A percentile compares a stretch with the other conserved stretches of the same genome.
Conservation (phyloP, 2,113 vertebrate genomes). For the Melospiza melodia region DNA sequence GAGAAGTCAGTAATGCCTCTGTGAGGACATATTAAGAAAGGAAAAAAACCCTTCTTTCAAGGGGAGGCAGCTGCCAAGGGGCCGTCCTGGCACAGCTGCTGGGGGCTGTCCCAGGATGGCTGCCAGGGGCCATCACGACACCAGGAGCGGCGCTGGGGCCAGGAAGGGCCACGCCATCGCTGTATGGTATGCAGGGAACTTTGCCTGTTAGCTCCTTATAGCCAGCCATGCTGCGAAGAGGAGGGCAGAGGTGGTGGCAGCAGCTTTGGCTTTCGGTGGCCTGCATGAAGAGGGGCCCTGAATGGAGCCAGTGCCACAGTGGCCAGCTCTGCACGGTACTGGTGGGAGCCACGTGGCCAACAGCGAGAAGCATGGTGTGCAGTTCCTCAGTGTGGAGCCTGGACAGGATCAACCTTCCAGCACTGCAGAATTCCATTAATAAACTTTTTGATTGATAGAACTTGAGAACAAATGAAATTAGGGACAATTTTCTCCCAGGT, state of each 20-base stretch:
- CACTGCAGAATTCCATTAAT: not conserved
- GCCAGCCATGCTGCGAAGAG: not conserved
- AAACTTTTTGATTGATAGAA: not conserved
- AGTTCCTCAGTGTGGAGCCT: fast-evolving
- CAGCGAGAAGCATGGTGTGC: too few species aligned
- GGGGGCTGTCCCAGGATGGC: not conserved
- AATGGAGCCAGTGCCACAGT: fast-evolving
- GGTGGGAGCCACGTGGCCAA: fast-evolving
- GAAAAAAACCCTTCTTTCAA: fast-evolving
- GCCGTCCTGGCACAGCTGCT: fast-evolving
- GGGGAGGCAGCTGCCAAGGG: fast-evolving
- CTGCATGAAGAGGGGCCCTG: not conserved
- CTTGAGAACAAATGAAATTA: not conserved
- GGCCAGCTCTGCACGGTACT: fast-evolving
- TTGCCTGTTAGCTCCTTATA: not conserved
- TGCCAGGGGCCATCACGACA: not conserved
- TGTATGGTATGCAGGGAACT: not conserved
- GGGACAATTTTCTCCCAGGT: fast-evolving
- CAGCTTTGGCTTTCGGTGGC: not conserved
- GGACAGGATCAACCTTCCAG: not conserved
- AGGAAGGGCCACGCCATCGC: fast-evolving
- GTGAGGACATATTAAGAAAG: not conserved
- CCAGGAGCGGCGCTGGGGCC: fast-evolving
- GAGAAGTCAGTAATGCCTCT: not conserved
- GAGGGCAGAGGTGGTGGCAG: not conserved